Evolutionary conservation across 2,797 vertebrate species (phyloP), one percentile per base, ranked within the genome.

Genomic region (Liparis tanakae): DNA sequence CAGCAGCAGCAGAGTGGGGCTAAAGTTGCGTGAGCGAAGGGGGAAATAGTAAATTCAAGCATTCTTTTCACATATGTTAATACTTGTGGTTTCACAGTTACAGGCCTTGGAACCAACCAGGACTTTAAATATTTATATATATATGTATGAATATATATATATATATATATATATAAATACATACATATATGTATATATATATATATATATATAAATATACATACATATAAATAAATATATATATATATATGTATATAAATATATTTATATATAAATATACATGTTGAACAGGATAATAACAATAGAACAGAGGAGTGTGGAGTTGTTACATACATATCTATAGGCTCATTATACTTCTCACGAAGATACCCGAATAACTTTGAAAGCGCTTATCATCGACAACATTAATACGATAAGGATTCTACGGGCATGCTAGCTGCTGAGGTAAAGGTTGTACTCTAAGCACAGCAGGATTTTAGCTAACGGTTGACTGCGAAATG

Each of bases 1-100:
- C 58, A 84, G 70, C 57, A 78, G 67, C 54, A 79, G 36, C 36
- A 9, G 66, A n/a, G 18, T 1, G 5, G 51, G 22, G 33, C 61
- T n/a, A 74, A 4, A 60, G 58, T 59, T 51, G 66, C 30, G 20
- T 39, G 33, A 6, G 7, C 15, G 22, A 58, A 30, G 48, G 64
- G 43, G 44, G 72, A 69, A 83, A 70, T 7, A 50, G 51, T 56
- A 37, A 41, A 62, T 64, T 82, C 22, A 48, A 53, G 18, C 13
- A 41, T 48, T 67, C 18, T 55, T 10, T 37, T 39, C 39, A 22
- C 22, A 67, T 25, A 55, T 60, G 17, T 66, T 58, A 14, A 58
- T n/a, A 58, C 25, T 22, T 57, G 14, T 12, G 37, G 54, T 59
- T 74, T 48, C 25, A 74, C 43, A 46, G 33, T 30, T 36, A 34